These are phyloP conservation scores for Ceriagrion tenellum DNA, from an alignment of 2,888 invertebrate species.

Conservation along the genomic window DNA sequence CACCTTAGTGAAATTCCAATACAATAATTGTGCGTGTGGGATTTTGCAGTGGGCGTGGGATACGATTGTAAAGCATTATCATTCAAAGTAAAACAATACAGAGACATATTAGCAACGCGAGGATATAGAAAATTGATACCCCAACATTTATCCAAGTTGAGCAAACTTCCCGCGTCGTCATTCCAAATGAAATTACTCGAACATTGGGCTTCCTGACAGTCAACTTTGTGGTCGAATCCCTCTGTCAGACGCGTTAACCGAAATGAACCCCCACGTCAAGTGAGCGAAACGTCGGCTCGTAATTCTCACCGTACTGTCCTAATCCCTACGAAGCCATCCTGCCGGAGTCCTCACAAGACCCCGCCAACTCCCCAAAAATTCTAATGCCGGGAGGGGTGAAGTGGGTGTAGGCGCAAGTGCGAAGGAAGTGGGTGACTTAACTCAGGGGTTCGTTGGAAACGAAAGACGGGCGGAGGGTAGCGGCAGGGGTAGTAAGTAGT, in stretches of 20 bases:
- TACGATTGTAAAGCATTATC: too few relatives aligned
- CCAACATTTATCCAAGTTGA: neutral
- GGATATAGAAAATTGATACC: neutral
- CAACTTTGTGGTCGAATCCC: neutral
- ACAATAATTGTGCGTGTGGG: too few relatives aligned
- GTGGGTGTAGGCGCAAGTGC: neutral
- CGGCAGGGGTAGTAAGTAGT: too few relatives aligned
- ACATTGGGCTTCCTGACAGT: neutral
- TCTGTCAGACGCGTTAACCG: neutral
- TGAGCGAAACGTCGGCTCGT: neutral
- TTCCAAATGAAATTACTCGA: neutral
- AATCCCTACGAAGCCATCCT: constrained; percentile 11
- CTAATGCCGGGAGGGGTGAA: neutral
- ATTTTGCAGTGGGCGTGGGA: too few relatives aligned
- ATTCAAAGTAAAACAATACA: too few relatives aligned
- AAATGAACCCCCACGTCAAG: neutral
- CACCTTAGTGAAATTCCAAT: too few relatives aligned
- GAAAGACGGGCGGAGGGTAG: neutral
- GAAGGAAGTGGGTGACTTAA: neutral
- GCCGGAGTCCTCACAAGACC: neutral
- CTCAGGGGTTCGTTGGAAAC: neutral
- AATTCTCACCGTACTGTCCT: neutral
- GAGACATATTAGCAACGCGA: neutral
- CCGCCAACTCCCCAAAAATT: too few relatives aligned
- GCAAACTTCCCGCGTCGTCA: neutral